Evolutionary conservation across 2,797 vertebrate species (phyloP).

Genomic region (Pangasius sanitwongsei): DNA sequence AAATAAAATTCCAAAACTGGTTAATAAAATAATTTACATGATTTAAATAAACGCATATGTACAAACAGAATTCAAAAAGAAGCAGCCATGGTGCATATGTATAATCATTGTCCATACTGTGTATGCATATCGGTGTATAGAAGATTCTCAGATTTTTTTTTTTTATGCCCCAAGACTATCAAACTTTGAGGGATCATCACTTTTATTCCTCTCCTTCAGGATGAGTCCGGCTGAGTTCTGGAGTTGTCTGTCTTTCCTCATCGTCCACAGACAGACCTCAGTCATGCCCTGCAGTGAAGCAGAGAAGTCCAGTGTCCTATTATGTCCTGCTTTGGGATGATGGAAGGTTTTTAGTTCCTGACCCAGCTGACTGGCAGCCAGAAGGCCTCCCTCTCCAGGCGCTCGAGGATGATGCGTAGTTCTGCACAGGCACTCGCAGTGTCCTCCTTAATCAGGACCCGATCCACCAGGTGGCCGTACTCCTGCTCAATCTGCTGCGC

Average conservation of each 20-base stretch:
- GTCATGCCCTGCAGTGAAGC: not conserved
- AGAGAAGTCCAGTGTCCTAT: not conserved
- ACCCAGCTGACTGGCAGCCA: slow-evolving; percentile 92
- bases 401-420: slow-evolving; percentile 82
- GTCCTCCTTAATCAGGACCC: slow-evolving; percentile 88
- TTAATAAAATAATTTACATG: slow-evolving; percentile 26
- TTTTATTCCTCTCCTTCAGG: not conserved
- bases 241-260: not conserved
- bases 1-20: not conserved
- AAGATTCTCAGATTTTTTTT: not conserved
- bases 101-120: slow-evolving; percentile 1
- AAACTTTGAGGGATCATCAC: not conserved
- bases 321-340: slow-evolving; percentile 25
- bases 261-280: not conserved
- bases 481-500: slow-evolving; percentile 89
- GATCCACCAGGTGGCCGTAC: slow-evolving; percentile 90
- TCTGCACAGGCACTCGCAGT: slow-evolving; percentile 83
- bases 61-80: not conserved
- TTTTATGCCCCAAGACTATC: not conserved
- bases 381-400: slow-evolving; percentile 84
- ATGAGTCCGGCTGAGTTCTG: not conserved
- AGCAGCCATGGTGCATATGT: slow-evolving; percentile 1
- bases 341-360: slow-evolving; percentile 74
- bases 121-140: slow-evolving; percentile 8
- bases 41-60: slow-evolving; percentile 11